Evolutionary conservation across 2,888 invertebrate species (phyloP).

Genomic region (Hoplodrina blanda): DNA sequence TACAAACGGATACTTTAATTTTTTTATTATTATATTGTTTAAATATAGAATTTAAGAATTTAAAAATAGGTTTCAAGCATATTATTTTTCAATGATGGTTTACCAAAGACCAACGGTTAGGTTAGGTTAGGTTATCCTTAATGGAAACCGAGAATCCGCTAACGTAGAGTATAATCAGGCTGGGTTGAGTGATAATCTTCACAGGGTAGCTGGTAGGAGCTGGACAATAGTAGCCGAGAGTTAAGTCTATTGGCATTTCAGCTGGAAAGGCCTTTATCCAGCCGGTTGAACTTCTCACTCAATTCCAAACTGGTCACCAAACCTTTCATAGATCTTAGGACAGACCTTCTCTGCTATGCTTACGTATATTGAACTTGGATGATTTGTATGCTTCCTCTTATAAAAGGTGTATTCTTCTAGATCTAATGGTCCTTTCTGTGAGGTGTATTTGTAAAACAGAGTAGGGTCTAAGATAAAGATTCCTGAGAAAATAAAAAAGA

Average conservation of each 20-base stretch:
- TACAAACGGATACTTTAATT: too few species aligned
- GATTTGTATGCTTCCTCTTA: constrained; percentile 39
- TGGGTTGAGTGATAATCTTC: background rate
- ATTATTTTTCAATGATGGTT: too few species aligned
- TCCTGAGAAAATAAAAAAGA: constrained; percentile 66
- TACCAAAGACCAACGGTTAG: too few species aligned
- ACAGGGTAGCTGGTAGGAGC: background rate
- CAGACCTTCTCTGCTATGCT: constrained; percentile 56
- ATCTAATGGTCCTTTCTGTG: constrained; percentile 30
- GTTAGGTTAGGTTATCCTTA: too few species aligned
- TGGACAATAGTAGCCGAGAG: background rate
- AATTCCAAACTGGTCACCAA: constrained; percentile 51
- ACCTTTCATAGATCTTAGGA: constrained; percentile 56
- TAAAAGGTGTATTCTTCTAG: constrained; percentile 24
- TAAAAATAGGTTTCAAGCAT: too few species aligned
- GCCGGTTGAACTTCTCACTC: constrained; percentile 7
- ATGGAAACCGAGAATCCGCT: too few species aligned
- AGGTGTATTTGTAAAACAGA: constrained; percentile 87
- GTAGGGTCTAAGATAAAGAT: constrained; percentile 91
- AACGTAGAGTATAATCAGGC: too few species aligned
- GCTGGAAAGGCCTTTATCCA: too few species aligned
- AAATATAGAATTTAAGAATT: too few species aligned
- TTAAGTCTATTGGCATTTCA: background rate
- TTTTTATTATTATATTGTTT: too few species aligned
- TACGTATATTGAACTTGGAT: constrained; percentile 47